A percentile compares a stretch with the other conserved stretches of the same genome.
Evolutionary conservation across 2,888 invertebrate genomes (phyloP).

Genomic region (Octonoba sinensis): DNA sequence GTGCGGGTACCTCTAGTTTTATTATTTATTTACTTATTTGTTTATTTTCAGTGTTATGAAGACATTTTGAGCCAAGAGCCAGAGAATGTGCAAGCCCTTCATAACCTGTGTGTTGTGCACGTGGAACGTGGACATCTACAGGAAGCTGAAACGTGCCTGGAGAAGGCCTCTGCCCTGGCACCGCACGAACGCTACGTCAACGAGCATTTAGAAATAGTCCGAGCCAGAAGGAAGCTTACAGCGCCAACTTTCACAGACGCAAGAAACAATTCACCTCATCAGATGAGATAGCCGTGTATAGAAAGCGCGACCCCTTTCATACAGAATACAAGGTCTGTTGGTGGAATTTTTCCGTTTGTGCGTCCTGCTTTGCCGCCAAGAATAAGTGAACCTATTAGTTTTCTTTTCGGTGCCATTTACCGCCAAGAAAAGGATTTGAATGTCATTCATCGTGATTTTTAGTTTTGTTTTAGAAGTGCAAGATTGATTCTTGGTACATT

Average conservation of each 20-base stretch:
- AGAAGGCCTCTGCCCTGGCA: conserved; percentile 80
- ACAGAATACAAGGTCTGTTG: too few species aligned
- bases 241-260: background rate
- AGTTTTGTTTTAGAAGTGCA: too few species aligned
- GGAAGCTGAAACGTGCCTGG: conserved; percentile 86
- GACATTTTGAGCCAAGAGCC: conserved; percentile 89
- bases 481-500: too few species aligned
- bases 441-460: too few species aligned
- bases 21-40: too few species aligned
- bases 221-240: conserved; percentile 76
- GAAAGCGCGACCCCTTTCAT: background rate
- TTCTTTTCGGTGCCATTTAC: too few species aligned
- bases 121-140: conserved; percentile 90
- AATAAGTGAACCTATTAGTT: too few species aligned
- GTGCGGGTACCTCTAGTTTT: too few species aligned
- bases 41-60: conserved; percentile 81
- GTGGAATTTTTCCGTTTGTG: too few species aligned
- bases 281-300: conserved; percentile 11
- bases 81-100: conserved; percentile 91
- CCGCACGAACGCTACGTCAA: conserved; percentile 92
- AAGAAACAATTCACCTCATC: background rate
- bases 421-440: too few species aligned
- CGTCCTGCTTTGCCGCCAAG: too few species aligned
- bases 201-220: conserved; percentile 91
- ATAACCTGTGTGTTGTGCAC: conserved; percentile 95